These are phyloP conservation scores for Progne subis DNA, from an alignment of 2,113 vertebrate species.

Conservation along the genomic window DNA sequence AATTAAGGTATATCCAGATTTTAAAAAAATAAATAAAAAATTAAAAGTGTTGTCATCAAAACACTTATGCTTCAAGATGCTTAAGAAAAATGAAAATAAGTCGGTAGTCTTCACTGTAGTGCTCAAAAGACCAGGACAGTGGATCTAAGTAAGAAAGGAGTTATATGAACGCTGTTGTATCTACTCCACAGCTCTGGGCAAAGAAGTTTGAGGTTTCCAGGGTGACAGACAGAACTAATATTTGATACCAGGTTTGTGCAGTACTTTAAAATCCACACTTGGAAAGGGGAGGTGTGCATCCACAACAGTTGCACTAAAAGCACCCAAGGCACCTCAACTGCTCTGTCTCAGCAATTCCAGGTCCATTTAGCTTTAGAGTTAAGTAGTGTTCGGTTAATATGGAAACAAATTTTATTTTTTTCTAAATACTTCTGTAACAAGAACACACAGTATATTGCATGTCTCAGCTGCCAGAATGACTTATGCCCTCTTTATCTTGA, in stretches of 20 bases:
- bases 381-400: constrained; percentile 25
- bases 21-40: background rate
- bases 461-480: background rate
- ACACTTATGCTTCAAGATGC: background rate
- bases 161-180: background rate
- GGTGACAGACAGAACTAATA: background rate
- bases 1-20: background rate
- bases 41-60: background rate
- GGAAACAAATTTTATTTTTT: constrained; percentile 19
- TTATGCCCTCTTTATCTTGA: background rate
- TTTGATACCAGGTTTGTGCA: background rate
- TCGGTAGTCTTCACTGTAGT: background rate
- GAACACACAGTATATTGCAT: background rate
- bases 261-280: background rate
- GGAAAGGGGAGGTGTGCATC: background rate
- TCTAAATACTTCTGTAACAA: constrained; percentile 50
- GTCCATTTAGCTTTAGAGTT: constrained; percentile 4
- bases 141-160: background rate
- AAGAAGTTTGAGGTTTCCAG: background rate
- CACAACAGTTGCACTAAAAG: background rate
- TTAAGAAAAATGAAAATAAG: background rate
- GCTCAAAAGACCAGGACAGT: background rate
- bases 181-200: rapidly evolving
- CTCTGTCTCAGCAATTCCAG: background rate
- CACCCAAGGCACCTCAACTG: background rate